phyloP scores from a whole-genome alignment of 2,797 vertebrate genomes.

The Kryptolebias ocellatus region DNA sequence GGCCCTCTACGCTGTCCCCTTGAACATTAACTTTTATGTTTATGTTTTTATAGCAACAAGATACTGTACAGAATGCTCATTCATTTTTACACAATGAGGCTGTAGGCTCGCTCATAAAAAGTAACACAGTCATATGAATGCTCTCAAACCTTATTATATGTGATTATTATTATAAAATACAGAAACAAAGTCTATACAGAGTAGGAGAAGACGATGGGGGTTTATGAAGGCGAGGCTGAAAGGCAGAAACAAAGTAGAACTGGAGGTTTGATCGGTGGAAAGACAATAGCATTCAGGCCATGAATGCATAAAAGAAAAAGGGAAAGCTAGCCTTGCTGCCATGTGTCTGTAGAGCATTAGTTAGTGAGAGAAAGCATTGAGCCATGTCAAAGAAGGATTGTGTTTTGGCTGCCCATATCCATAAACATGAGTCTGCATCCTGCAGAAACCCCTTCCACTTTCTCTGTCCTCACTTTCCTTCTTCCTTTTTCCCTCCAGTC shows the following conservation, averaged over 20 bases:
- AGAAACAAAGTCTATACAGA: neutral
- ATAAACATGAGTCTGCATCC: constrained; percentile 71
- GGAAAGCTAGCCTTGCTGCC: constrained; percentile 45
- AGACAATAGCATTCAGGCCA: constrained; percentile 22
- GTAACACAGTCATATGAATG: neutral
- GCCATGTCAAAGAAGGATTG: constrained; percentile 68
- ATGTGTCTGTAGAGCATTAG: constrained; percentile 46
- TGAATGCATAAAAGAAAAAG: constrained; percentile 36
- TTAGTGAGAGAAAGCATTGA: constrained; percentile 43
- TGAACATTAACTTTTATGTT: neutral
- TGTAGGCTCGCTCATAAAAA: neutral
- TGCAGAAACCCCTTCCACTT: constrained; percentile 8
- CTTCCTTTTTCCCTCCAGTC: neutral
- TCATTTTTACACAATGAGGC: neutral
- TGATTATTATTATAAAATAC: too few species aligned
- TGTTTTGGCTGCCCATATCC: constrained; percentile 65
- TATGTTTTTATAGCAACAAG: neutral
- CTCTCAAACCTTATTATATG: neutral
- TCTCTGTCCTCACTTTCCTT: constrained; percentile 10
- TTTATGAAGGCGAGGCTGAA: neutral
- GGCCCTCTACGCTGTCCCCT: neutral
- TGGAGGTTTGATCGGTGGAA: constrained; percentile 28
- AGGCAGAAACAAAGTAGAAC: constrained; percentile 13
- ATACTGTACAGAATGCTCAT: neutral
- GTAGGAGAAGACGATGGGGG: neutral